Evolutionary conservation across 2,113 vertebrate genomes (phyloP).

Genomic region (Myrmecobius fasciatus): DNA sequence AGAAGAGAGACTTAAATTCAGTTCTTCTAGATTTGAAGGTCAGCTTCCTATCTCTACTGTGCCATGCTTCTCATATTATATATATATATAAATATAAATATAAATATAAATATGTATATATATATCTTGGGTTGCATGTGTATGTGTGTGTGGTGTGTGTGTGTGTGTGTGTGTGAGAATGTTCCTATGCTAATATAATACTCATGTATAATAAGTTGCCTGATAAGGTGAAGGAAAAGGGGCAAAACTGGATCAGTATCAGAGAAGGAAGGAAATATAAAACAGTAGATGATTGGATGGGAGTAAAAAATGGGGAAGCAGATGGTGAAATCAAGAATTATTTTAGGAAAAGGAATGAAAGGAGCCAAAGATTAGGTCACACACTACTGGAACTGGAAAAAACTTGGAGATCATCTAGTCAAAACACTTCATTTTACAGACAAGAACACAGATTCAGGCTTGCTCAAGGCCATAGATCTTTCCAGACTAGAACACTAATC

Average conservation of each 20-base stretch:
- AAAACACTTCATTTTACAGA: too few species aligned
- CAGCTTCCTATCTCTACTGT: neutral
- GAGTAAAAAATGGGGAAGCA: neutral
- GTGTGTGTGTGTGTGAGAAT: conserved; percentile 42
- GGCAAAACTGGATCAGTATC: neutral
- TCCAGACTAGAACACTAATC: neutral
- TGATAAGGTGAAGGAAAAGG: conserved; percentile 10
- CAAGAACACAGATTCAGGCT: too few species aligned
- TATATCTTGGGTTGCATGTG: conserved; percentile 43
- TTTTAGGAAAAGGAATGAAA: neutral
- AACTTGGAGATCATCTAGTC: neutral
- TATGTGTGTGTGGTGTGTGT: conserved; percentile 36
- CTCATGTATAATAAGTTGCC: conserved; percentile 32
- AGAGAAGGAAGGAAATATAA: conserved; percentile 31
- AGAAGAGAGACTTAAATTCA: neutral
- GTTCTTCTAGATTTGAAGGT: neutral
- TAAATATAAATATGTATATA: too few species aligned
- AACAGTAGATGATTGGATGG: neutral
- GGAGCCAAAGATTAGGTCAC: neutral
- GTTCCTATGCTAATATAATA: conserved; percentile 46
- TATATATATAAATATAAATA: too few species aligned
- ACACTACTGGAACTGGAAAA: too few species aligned
- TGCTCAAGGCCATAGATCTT: neutral
- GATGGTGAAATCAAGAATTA: neutral
- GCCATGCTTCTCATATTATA: neutral